phyloP scores from a whole-genome alignment of 2,113 vertebrate genomes.

The Alces alces region DNA sequence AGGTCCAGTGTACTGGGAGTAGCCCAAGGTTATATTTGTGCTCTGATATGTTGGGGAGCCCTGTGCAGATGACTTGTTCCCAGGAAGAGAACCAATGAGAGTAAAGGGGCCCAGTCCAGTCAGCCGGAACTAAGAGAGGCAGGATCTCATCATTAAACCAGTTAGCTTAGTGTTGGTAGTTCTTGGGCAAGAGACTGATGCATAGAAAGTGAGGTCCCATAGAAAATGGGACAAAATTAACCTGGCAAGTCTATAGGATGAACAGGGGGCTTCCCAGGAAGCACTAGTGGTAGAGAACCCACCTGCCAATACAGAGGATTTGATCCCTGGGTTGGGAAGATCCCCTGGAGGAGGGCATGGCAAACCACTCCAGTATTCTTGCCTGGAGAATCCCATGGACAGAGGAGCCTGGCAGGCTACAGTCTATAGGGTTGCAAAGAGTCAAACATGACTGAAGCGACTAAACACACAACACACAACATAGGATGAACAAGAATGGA shows the following conservation, averaged over 20 bases:
- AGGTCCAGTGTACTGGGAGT: neutral
- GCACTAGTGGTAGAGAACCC: neutral
- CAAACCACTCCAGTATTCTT: neutral
- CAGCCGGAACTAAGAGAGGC: neutral
- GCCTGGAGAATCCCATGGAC: neutral
- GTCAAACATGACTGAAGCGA: neutral
- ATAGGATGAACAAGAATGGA: neutral
- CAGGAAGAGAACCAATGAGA: neutral
- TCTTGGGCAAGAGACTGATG: neutral
- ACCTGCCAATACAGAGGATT: neutral
- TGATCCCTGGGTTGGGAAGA: neutral
- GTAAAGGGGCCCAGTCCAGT: neutral
- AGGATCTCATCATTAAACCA: neutral
- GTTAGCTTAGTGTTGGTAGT: neutral
- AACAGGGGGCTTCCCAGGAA: neutral
- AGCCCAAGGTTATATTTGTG: neutral
- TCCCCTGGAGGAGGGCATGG: neutral
- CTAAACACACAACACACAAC: neutral
- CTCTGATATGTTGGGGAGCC: neutral
- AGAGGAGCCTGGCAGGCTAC: neutral
- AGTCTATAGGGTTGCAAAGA: neutral
- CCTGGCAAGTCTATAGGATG: neutral
- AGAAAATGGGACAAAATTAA: neutral
- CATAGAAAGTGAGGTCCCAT: neutral
- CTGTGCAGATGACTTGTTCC: neutral